These are phyloP conservation scores for Sturnus vulgaris DNA, from an alignment of 2,113 vertebrate species.

Conservation along the genomic window DNA sequence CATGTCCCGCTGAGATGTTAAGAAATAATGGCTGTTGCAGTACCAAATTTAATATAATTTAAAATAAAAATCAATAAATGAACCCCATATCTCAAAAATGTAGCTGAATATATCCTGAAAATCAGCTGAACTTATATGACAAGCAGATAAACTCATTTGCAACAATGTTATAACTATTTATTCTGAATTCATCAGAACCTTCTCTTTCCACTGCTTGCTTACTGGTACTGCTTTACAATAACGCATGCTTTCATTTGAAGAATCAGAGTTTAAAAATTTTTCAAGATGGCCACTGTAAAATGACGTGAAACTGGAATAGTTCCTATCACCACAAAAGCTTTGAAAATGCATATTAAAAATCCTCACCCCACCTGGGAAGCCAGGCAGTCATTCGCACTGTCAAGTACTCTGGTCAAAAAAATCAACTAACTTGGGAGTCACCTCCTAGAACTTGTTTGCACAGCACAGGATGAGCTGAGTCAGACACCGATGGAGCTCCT, in stretches of 20 bases:
- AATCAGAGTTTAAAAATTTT: neutral
- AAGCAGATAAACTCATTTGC: neutral
- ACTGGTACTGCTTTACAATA: neutral
- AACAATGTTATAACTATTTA: neutral
- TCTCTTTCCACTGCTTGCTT: neutral
- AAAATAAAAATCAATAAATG: conserved; percentile 25
- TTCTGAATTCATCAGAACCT: neutral
- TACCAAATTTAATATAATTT: neutral
- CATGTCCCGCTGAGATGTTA: neutral
- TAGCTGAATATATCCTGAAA: neutral
- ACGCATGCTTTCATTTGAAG: neutral
- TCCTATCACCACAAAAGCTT: neutral
- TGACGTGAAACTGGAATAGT: neutral
- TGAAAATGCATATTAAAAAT: neutral
- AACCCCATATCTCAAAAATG: neutral
- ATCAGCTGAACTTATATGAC: neutral
- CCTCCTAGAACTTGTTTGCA: neutral
- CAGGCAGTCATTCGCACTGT: neutral
- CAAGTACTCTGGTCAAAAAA: neutral
- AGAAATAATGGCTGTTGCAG: neutral
- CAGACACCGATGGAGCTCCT: accelerated
- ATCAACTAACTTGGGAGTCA: neutral
- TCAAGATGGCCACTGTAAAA: neutral
- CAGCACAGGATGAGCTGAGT: neutral
- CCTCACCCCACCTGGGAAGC: neutral